Evolutionary conservation across 2,888 invertebrate genomes (phyloP), one percentile per base, ranked within the genome.

Genomic region (Nysson spinosus): DNA sequence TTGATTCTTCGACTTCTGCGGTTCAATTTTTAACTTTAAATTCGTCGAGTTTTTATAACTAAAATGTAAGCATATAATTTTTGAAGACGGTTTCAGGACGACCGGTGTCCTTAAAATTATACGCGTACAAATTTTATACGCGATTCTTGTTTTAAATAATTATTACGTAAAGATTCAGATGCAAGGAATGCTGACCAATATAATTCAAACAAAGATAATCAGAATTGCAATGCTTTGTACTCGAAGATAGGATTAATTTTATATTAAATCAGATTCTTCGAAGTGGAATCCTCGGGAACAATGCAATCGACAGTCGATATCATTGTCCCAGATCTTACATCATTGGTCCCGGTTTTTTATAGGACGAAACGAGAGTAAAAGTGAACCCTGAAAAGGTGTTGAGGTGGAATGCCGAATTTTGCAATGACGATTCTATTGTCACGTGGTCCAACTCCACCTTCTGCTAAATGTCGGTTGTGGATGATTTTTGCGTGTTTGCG

Each of bases 311-410:
- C 46, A 26, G 49, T 43, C 51, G 7, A 17, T 67, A 73, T 73
- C 73, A 17, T 24, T 30, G 70, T 54, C 52, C 73, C 40, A 73
- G 70, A 73, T 73, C 70, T 73, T 42, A 14, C 22, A 44, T 11
- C 26, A 32, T 17, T 6, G 28, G 9, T 37, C 42, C 34, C 32
- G 30, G 34, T 46, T 34, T 44, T 12, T 47, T 52, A 22, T 58
- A 39, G 55, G 50, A 63, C 42, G 67, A 67, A 72, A 73, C 49
- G 47, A 66, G 60, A 69, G 72, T 72, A 72, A 66, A 64, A 69
- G 66, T 54, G 24, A 57, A 9, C 26, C 24, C 16, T 39, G 39
- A 16, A 17, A n/a, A 28, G 11, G n/a, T 30, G 11, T 49, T 17
- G 12, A 28, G 11, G n/a, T 30, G 11, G 52, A 56, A 32, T 51